Evolutionary conservation across 2,888 invertebrate genomes (phyloP).

Genomic region (Ariolimax columbianus): DNA sequence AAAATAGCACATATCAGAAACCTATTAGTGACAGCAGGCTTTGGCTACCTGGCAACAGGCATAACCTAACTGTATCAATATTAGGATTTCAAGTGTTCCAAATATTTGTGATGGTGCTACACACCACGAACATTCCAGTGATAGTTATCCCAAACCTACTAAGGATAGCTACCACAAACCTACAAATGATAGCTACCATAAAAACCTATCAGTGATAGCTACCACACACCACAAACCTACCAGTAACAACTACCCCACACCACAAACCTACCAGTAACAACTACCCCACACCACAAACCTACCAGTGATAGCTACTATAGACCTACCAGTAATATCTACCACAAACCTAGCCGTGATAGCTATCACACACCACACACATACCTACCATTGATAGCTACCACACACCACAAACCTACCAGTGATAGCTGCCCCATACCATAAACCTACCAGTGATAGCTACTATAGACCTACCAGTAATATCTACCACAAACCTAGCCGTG

Average conservation of each 20-base stretch:
- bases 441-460: not conserved
- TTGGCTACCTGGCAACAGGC: no score
- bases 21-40: no score
- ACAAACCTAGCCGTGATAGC: no score
- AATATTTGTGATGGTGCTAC: no score
- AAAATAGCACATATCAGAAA: no score
- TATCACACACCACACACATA: not conserved
- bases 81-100: no score
- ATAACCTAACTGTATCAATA: no score
- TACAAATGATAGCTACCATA: constrained; percentile 54
- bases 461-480: not conserved
- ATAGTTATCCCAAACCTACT: constrained; percentile 56
- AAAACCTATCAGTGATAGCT: no score
- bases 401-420: not conserved
- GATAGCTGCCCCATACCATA: not conserved
- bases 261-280: no score
- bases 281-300: constrained; percentile 3
- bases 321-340: constrained; percentile 49
- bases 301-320: constrained; percentile 58
- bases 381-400: not conserved
- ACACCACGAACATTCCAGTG: no score
- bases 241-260: not conserved
- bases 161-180: constrained; percentile 52
- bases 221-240: not conserved
- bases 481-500: not conserved